Base-by-base conservation (phyloP, 2,888 invertebrate species). In the Thereva unica region DNA sequence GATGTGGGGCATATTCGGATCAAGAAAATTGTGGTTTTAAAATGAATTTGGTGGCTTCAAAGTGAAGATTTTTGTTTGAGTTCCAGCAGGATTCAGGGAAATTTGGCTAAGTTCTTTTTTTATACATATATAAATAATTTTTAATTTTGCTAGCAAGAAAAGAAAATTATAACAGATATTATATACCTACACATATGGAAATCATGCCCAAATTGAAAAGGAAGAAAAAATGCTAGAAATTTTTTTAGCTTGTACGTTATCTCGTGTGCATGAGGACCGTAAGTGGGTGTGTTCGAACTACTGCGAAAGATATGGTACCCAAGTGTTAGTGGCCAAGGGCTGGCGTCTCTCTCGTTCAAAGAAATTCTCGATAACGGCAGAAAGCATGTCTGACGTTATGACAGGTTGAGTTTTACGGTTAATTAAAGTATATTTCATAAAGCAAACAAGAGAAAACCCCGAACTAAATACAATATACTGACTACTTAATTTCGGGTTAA, bases 251-350 rank as follows among this genome's bases (percentile, higher is more conserved):
- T 56, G 56, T 68, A 68, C 68, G 68, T 68, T 68, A 68, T 66
- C 66, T 68, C 50, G 63, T 66, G 66, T 66, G 63, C 56, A 64
- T 68, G 64, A 64, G 66, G 64, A 41, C 35, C 64, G 67, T 53
- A 47, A 52, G 64, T 69, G 67, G 64, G 67, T 64, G 68, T 53
- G 50, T 44, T 64, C 10, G n/a, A 55, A 41, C 67, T 67, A 67
- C 69, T 67, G 69, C 69, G 55, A 67, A 67, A 69, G 65, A 63
- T 40, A 45, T 47, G 38, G 52, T 41, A n/a, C 53, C 45, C 4
- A 68, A 69, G 73, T 73, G 69, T 72, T 75, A 74, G 76, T 76
- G 75, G 73, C 75, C 76, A 76, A 76, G 76, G 76, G 76, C 76
- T 76, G 76, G 75, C 75, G 72, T 72, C 72, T 73, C 73, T 73